Conservation (phyloP, 1,140 invertebrate species). For the Prorops nasuta region DNA sequence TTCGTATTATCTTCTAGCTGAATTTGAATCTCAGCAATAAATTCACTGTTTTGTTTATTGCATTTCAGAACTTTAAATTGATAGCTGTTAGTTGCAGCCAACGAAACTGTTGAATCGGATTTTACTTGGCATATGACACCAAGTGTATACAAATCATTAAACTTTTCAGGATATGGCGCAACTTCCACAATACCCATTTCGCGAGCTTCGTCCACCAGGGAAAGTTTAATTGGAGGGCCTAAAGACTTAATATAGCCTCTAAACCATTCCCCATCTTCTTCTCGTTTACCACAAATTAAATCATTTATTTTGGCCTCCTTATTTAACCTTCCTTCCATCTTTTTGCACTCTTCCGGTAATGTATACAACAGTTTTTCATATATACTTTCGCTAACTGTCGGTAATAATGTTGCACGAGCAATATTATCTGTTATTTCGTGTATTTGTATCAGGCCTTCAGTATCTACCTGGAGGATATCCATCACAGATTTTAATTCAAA, state of each 20-base stretch:
- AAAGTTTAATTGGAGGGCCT: slow-evolving; percentile 23
- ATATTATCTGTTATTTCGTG: slow-evolving; percentile 21
- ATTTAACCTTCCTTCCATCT: slow-evolving; percentile 9
- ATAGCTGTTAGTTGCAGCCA: neutral
- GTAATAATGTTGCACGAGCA: neutral
- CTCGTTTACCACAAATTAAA: slow-evolving; percentile 25
- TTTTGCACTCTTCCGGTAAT: neutral
- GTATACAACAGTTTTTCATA: neutral
- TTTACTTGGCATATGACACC: slow-evolving; percentile 20
- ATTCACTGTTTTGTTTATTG: neutral
- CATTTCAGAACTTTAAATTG: neutral
- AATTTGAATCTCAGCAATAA: slow-evolving; percentile 13
- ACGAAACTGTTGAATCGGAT: slow-evolving; percentile 1
- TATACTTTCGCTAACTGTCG: neutral
- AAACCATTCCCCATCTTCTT: slow-evolving; percentile 27
- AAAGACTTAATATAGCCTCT: slow-evolving; percentile 33
- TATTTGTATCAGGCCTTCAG: slow-evolving; percentile 4
- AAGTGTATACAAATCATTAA: slow-evolving; percentile 14
- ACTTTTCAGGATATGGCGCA: slow-evolving; percentile 19
- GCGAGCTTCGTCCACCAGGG: slow-evolving; percentile 34
- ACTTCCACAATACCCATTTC: slow-evolving; percentile 9
- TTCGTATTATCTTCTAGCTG: neutral
- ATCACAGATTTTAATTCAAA: slow-evolving; percentile 24
- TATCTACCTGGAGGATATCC: neutral
- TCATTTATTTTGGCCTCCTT: slow-evolving; percentile 35